Evolutionary conservation across 2,113 vertebrate species (phyloP).

Genomic region (Scatophagus argus): DNA sequence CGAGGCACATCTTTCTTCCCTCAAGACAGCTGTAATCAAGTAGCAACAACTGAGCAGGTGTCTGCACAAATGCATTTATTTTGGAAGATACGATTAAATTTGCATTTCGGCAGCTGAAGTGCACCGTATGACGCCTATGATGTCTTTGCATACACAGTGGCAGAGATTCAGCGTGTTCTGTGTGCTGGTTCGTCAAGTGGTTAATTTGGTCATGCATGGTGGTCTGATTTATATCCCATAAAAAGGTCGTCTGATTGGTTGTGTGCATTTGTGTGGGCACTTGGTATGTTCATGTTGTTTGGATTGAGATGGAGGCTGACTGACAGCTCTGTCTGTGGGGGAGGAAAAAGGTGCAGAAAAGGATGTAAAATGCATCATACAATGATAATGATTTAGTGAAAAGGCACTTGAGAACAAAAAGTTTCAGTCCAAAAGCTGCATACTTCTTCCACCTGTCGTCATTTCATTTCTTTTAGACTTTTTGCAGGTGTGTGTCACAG

Average conservation of each 20-base stretch:
- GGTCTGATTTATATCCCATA: neutral
- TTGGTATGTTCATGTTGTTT: neutral
- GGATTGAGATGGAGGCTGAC: neutral
- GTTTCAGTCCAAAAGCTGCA: too few relatives aligned
- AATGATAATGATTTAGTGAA: too few relatives aligned
- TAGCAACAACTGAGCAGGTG: conserved; percentile 46
- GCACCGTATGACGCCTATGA: neutral
- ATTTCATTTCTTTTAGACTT: too few relatives aligned
- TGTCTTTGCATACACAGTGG: neutral
- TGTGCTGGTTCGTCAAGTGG: neutral
- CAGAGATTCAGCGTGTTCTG: neutral
- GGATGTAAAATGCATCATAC: too few relatives aligned
- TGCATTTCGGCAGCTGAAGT: neutral
- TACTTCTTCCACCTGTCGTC: too few relatives aligned
- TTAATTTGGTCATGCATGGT: neutral
- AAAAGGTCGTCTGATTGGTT: neutral
- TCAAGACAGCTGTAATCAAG: conserved; percentile 54
- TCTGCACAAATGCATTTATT: conserved; percentile 48
- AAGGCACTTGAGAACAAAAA: too few relatives aligned
- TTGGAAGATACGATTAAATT: conserved; percentile 11
- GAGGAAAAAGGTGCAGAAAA: too few relatives aligned
- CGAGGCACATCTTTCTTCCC: conserved; percentile 43
- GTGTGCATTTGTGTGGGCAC: neutral
- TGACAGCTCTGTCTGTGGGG: neutral
- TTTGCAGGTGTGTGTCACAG: too few relatives aligned